Conservation (phyloP, 2,797 vertebrate species). For the Mionectes olivaceus region DNA sequence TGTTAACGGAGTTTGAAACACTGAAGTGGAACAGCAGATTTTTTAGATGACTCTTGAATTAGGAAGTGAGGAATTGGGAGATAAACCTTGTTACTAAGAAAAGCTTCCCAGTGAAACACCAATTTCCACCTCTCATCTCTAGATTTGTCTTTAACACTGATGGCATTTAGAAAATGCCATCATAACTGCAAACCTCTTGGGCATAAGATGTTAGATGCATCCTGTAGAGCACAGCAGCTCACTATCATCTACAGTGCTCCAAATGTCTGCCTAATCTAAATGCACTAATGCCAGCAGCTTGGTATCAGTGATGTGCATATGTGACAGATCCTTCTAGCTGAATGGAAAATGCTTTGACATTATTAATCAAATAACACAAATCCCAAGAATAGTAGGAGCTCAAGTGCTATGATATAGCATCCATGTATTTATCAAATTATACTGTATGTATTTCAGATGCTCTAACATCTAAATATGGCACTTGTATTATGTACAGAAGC, state of each 20-base stretch:
- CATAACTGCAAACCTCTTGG: not conserved
- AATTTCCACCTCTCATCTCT: not conserved
- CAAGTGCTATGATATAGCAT: not conserved
- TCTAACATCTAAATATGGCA: not conserved
- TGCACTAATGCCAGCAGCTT: not conserved
- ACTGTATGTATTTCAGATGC: not conserved
- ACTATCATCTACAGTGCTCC: not conserved
- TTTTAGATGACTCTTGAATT: not conserved
- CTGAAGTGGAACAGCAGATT: not conserved
- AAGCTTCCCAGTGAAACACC: not conserved
- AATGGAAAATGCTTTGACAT: not conserved
- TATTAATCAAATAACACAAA: not conserved
- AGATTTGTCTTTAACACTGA: not conserved
- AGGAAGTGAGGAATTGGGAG: not conserved
- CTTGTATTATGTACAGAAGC: not conserved
- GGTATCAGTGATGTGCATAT: fast-evolving
- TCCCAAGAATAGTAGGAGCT: not conserved
- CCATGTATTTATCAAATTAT: not conserved
- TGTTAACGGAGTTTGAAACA: not conserved
- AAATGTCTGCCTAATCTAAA: not conserved
- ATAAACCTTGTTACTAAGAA: not conserved
- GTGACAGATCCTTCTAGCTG: not conserved
- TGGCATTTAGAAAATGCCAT: not conserved
- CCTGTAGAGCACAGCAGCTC: not conserved
- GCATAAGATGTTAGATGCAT: fast-evolving